Evolutionary conservation across 2,113 vertebrate species (phyloP).

Genomic region (Mugil cephalus): DNA sequence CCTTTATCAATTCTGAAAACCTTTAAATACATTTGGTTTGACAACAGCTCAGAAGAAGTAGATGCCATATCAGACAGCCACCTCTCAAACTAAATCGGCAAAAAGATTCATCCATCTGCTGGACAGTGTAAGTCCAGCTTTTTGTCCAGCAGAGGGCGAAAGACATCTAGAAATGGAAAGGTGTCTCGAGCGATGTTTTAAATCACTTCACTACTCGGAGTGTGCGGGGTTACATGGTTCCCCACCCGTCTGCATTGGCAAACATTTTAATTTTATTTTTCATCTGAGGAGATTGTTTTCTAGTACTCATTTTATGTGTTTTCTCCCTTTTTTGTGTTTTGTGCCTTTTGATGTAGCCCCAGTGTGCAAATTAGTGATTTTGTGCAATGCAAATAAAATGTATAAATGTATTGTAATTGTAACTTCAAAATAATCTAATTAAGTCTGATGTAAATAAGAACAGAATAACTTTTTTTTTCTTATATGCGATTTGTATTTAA

Average conservation of each 20-base stretch:
- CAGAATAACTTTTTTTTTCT: neutral
- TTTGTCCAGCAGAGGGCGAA: conserved; percentile 59
- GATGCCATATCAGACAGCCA: too few relatives aligned
- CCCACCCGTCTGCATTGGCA: too few relatives aligned
- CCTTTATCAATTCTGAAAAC: too few relatives aligned
- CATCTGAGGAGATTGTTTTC: neutral
- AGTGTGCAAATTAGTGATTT: neutral
- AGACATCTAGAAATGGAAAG: neutral
- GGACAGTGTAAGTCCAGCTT: neutral
- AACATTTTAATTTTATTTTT: neutral
- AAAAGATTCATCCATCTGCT: too few relatives aligned
- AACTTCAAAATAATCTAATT: neutral
- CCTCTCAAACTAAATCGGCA: too few relatives aligned
- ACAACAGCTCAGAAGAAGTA: too few relatives aligned
- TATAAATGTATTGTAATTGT: neutral
- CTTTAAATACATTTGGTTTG: too few relatives aligned
- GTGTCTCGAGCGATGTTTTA: neutral
- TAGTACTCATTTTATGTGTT: too few relatives aligned
- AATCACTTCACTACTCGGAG: too few relatives aligned
- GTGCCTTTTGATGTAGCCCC: neutral
- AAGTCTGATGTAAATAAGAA: neutral
- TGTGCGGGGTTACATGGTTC: too few relatives aligned
- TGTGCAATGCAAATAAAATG: neutral
- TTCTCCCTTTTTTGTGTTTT: neutral
- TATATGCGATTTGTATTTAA: neutral